These are phyloP conservation scores for Pandemis heparana DNA, from an alignment of 2,888 invertebrate species.

Conservation along the genomic window DNA sequence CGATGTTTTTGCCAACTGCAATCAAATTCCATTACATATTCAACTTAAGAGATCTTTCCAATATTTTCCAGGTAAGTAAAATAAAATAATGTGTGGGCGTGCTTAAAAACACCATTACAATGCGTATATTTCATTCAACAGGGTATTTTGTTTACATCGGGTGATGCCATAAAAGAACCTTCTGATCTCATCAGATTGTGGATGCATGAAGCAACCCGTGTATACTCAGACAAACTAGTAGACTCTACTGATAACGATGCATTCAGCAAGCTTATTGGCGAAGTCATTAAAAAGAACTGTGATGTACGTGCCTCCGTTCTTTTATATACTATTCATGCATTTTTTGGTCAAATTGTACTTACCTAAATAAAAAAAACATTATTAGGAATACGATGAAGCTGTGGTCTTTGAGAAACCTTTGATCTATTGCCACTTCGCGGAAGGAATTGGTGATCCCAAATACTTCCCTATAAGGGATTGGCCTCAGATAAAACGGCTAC, in stretches of 20 bases:
- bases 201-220: conserved; percentile 96
- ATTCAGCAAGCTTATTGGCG: conserved; percentile 90
- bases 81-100: not conserved
- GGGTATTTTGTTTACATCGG: conserved; percentile 94
- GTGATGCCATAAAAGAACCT: conserved; percentile 89
- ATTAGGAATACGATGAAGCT: conserved; percentile 90
- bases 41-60: conserved; percentile 96
- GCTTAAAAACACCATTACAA: not conserved
- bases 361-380: not conserved
- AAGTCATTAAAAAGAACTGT: conserved; percentile 92
- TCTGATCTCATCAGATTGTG: conserved; percentile 92
- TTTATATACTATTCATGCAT: not conserved
- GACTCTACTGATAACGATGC: conserved; percentile 91
- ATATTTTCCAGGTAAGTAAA: conserved; percentile 93
- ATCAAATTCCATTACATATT: conserved; percentile 98
- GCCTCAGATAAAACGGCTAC: conserved; percentile 88
- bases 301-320: conserved; percentile 73
- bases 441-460: conserved; percentile 96
- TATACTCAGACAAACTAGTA: conserved; percentile 96
- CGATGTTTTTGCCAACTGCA: conserved; percentile 95
- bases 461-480: conserved; percentile 93
- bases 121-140: conserved; percentile 58
- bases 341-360: not conserved
- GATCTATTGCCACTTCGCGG: conserved; percentile 97
- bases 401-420: conserved; percentile 90